Conservation (phyloP, 2,888 invertebrate species). For the Nudaria mundana region DNA sequence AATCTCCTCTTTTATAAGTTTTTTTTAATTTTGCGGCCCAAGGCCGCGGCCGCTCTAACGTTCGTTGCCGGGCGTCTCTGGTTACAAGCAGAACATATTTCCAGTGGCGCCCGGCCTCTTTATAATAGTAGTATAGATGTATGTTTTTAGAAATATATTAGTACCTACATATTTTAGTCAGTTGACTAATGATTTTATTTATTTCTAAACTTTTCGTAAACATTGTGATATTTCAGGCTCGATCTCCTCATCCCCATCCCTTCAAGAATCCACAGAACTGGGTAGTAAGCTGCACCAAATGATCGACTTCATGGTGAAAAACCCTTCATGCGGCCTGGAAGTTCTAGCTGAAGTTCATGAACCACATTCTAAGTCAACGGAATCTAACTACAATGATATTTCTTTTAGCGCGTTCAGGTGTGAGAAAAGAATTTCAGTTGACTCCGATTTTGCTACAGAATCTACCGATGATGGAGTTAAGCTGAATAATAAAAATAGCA, state of each 20-base stretch:
- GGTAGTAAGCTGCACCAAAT: conserved; percentile 51
- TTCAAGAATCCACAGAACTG: conserved; percentile 43
- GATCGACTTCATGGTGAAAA: conserved; percentile 42
- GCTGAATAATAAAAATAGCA: conserved; percentile 1
- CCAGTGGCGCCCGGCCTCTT: no score
- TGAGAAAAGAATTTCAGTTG: conserved; percentile 32
- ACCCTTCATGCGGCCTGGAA: conserved; percentile 27
- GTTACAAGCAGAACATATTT: no score
- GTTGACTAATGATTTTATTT: not conserved
- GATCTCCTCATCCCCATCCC: conserved; percentile 36
- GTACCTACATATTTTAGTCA: not conserved
- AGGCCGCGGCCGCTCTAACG: no score
- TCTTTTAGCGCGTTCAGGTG: conserved; percentile 24
- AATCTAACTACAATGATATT: conserved; percentile 12
- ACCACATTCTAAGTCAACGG: conserved; percentile 24
- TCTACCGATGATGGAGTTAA: conserved; percentile 48
- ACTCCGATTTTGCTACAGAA: conserved; percentile 46
- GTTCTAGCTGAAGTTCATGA: conserved; percentile 41
- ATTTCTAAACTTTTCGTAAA: not conserved
- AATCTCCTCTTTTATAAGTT: no score
- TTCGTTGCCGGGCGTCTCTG: no score
- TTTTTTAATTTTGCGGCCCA: no score
- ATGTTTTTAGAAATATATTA: no score
- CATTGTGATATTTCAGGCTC: conserved; percentile 36
- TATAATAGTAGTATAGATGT: no score